Percentiles rank a stretch among this genome's conserved stretches.
Conservation (phyloP, 2,888 invertebrate genomes). For the Rhamphomyia laevipes region DNA sequence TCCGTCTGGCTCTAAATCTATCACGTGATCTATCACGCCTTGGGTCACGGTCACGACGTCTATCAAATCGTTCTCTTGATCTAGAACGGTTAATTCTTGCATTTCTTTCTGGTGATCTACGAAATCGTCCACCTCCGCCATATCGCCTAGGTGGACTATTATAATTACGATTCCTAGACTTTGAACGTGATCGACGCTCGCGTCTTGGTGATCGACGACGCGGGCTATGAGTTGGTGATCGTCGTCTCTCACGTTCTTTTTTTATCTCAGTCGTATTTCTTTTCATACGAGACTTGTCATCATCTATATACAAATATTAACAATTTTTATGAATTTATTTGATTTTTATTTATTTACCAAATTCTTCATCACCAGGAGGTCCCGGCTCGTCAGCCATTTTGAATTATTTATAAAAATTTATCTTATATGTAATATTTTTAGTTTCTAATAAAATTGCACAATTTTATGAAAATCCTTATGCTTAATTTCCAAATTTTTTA, state of each 20-base stretch:
- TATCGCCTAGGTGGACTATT: constrained; percentile 28
- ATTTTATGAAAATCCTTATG: no score
- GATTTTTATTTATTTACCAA: constrained; percentile 14
- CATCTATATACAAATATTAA: no score
- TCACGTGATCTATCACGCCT: neutral
- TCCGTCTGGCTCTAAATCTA: constrained; percentile 15
- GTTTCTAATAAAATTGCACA: no score
- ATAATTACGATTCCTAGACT: constrained; percentile 17
- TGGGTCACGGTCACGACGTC: neutral
- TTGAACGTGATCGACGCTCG: constrained; percentile 18
- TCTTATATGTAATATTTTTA: no score
- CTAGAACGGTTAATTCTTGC: constrained; percentile 15
- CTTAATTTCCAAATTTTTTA: no score
- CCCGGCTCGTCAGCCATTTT: constrained; percentile 16
- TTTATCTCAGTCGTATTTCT: no score
- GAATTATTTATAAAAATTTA: no score
- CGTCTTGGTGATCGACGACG: constrained; percentile 8
- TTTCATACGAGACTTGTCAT: no score
- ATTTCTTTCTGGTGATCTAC: constrained; percentile 18
- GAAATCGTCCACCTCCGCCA: constrained; percentile 6
- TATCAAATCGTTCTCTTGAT: neutral
- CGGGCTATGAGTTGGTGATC: constrained; percentile 17
- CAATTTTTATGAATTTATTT: no score
- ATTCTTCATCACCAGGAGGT: constrained; percentile 28
- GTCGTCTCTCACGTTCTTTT: constrained; percentile 12